Evolutionary conservation across 2,888 invertebrate genomes (phyloP).

Genomic region (Drosophila lacicola): DNA sequence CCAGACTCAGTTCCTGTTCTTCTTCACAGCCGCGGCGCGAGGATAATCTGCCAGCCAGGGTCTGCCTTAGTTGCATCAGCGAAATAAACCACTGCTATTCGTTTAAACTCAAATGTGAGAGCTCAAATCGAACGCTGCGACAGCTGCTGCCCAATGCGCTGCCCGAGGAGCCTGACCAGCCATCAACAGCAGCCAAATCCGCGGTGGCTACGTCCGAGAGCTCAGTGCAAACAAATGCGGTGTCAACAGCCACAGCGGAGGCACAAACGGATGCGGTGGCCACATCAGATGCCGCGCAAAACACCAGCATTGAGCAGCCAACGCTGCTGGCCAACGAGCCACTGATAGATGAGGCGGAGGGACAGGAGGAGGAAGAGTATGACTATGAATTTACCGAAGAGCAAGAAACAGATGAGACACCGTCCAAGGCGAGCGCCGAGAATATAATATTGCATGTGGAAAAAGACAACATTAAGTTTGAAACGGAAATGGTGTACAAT

Average conservation of each 20-base stretch:
- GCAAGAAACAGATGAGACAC: slow-evolving; percentile 27
- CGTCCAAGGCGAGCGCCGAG: slow-evolving; percentile 30
- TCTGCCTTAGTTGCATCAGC: slow-evolving; percentile 83
- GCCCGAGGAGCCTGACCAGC: slow-evolving; percentile 55
- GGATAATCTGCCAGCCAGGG: slow-evolving; percentile 84
- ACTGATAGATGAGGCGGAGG: slow-evolving; percentile 16
- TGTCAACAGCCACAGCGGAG: slow-evolving; percentile 28
- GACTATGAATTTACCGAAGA: slow-evolving; percentile 67
- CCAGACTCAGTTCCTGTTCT: neutral
- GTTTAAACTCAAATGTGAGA: slow-evolving; percentile 85
- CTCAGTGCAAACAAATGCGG: slow-evolving; percentile 42
- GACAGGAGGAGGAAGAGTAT: slow-evolving; percentile 36
- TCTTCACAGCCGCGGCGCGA: slow-evolving; percentile 72
- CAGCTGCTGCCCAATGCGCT: slow-evolving; percentile 78
- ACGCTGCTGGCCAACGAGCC: neutral
- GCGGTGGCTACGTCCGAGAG: slow-evolving; percentile 39
- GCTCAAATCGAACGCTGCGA: slow-evolving; percentile 82
- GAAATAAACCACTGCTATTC: slow-evolving; percentile 84
- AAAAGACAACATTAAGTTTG: slow-evolving; percentile 47
- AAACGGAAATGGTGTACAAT: slow-evolving; percentile 52
- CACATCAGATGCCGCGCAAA: slow-evolving; percentile 30
- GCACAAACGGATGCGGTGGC: slow-evolving; percentile 57
- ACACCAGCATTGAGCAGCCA: slow-evolving; percentile 17
- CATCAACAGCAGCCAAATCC: neutral
- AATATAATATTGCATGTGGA: slow-evolving; percentile 56